Conservation (phyloP, 2,888 invertebrate genomes). For the Geophilus truncorum region DNA sequence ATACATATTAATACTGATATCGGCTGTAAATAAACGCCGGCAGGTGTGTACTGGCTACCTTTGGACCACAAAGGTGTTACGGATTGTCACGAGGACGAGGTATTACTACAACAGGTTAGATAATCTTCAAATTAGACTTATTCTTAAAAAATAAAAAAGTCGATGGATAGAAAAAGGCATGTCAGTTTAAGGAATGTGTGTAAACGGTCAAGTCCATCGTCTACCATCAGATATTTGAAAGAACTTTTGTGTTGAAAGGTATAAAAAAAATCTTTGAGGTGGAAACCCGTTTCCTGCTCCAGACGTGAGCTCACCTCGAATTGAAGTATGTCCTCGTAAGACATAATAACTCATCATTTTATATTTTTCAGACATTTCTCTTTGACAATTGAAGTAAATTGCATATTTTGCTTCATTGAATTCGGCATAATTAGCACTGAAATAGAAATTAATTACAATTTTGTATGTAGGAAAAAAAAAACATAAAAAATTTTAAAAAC, state of each 20-base stretch:
- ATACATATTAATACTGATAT: not conserved
- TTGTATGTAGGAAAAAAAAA: too few relatives aligned
- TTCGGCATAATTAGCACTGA: not conserved
- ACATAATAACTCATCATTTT: conserved; percentile 13
- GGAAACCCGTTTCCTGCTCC: conserved; percentile 19
- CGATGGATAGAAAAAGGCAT: not conserved
- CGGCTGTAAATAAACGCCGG: not conserved
- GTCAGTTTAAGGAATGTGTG: not conserved
- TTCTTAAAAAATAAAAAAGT: not conserved
- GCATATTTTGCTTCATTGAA: conserved; percentile 1
- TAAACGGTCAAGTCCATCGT: not conserved
- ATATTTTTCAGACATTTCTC: not conserved
- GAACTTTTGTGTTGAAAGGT: not conserved
- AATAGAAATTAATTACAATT: not conserved
- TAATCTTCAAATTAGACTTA: not conserved
- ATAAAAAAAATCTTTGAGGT: not conserved
- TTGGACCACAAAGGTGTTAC: conserved; percentile 5
- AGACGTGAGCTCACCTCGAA: conserved; percentile 18
- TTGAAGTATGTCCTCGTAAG: conserved; percentile 1
- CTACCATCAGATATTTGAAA: not conserved
- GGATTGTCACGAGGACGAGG: not conserved
- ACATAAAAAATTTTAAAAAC: not conserved
- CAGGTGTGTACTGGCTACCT: not conserved
- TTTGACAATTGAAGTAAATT: not conserved
- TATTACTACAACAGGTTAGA: not conserved